These are phyloP conservation scores for Phrynocephalus versicolor DNA, from an alignment of 2,113 vertebrate species.

Conservation along the genomic window DNA sequence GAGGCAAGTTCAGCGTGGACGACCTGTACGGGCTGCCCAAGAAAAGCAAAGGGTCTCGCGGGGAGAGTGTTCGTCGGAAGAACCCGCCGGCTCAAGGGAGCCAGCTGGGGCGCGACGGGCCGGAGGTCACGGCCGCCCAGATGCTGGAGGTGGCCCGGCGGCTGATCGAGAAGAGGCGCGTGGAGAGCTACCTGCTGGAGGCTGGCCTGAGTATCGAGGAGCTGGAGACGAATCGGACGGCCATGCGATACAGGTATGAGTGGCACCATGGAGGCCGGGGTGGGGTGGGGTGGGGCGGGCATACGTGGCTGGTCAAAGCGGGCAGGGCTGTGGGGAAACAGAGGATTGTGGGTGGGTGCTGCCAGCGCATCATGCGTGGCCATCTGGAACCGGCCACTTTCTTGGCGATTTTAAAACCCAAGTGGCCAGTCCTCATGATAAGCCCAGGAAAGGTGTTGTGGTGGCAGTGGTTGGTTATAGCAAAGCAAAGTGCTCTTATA, in stretches of 20 bases:
- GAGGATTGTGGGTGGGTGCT: no score
- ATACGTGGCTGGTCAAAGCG: no score
- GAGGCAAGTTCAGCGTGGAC: slow-evolving; percentile 80
- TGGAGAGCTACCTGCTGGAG: slow-evolving; percentile 77
- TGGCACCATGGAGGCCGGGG: neutral
- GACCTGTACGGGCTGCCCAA: slow-evolving; percentile 83
- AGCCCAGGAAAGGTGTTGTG: neutral
- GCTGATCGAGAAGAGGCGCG: slow-evolving; percentile 69
- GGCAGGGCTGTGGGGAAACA: neutral
- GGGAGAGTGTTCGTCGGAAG: slow-evolving; percentile 45
- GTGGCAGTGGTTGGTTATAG: no score
- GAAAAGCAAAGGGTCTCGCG: slow-evolving; percentile 46
- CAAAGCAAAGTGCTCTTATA: no score
- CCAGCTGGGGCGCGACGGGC: slow-evolving; percentile 46
- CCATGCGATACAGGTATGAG: slow-evolving; percentile 59
- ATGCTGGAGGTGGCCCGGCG: slow-evolving; percentile 32
- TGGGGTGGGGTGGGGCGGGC: fast-evolving
- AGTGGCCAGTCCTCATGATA: neutral
- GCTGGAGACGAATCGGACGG: slow-evolving; percentile 68
- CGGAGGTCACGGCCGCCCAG: neutral
- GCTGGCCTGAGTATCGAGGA: slow-evolving; percentile 71
- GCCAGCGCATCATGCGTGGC: neutral
- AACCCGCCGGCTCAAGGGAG: slow-evolving; percentile 60
- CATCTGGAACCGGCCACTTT: fast-evolving
- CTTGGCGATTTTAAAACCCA: neutral